Evolutionary conservation across 2,113 vertebrate species (phyloP).

Genomic region (Herpailurus yagouaroundi): DNA sequence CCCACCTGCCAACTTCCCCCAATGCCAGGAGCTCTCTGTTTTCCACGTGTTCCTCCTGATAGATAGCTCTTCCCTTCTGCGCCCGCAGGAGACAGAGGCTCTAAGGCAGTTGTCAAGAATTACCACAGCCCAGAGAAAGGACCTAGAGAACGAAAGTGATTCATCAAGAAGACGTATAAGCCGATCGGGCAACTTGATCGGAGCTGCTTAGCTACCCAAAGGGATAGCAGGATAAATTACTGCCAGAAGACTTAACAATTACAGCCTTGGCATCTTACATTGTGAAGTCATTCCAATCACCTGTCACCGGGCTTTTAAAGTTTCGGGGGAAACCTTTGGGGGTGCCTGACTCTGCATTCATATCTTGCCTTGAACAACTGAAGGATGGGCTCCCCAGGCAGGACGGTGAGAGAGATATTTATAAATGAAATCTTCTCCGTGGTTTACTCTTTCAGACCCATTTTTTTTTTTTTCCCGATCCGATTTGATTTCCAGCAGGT

Average conservation of each 20-base stretch:
- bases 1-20: not conserved
- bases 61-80: not conserved
- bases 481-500: slow-evolving; percentile 37
- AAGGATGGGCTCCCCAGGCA: slow-evolving; percentile 19
- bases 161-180: slow-evolving; percentile 75
- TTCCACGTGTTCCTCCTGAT: not conserved
- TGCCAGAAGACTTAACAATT: slow-evolving; percentile 69
- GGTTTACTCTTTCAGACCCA: slow-evolving; percentile 21
- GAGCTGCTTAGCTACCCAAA: slow-evolving; percentile 74
- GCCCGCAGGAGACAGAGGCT: slow-evolving; percentile 41
- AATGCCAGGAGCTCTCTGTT: slow-evolving; percentile 11
- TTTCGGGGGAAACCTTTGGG: not conserved
- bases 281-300: slow-evolving; percentile 60
- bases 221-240: slow-evolving; percentile 73
- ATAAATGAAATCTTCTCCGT: slow-evolving; percentile 56
- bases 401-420: slow-evolving; percentile 44
- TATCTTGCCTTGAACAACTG: slow-evolving; percentile 27
- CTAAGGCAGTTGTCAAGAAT: slow-evolving; percentile 74
- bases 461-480: not conserved
- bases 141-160: slow-evolving; percentile 55
- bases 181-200: slow-evolving; percentile 58
- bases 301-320: slow-evolving; percentile 36
- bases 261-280: slow-evolving; percentile 42
- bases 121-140: slow-evolving; percentile 61
- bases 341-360: not conserved